Conservation (phyloP, 2,797 vertebrate genomes). For the Rhinogobio ventralis region DNA sequence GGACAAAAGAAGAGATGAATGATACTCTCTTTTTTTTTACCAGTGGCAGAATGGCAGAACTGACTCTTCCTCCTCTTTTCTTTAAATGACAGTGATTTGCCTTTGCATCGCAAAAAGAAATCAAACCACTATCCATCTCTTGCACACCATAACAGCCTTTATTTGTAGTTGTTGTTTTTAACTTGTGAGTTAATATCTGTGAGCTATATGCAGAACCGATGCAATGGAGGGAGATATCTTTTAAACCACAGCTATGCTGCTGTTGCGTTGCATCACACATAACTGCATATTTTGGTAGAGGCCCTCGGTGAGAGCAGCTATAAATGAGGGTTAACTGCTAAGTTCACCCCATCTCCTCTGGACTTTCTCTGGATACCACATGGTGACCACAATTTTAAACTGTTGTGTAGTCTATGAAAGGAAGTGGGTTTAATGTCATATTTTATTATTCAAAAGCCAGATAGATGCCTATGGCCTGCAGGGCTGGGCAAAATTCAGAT, state of each 20-base stretch:
- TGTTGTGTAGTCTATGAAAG: slow-evolving; percentile 66
- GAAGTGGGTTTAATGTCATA: slow-evolving; percentile 68
- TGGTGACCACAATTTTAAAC: slow-evolving; percentile 70
- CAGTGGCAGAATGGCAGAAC: slow-evolving; percentile 40
- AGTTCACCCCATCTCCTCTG: slow-evolving; percentile 37
- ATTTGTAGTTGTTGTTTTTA: slow-evolving; percentile 80
- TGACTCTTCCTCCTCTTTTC: slow-evolving; percentile 66
- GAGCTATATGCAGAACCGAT: slow-evolving; percentile 79
- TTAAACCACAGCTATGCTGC: slow-evolving; percentile 39
- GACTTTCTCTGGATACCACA: slow-evolving; percentile 40
- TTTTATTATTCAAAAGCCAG: slow-evolving; percentile 69
- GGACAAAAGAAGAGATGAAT: slow-evolving; percentile 29
- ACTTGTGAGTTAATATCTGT: slow-evolving; percentile 76
- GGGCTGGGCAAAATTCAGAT: not conserved
- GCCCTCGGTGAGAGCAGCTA: slow-evolving; percentile 12
- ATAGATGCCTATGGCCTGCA: slow-evolving; percentile 58
- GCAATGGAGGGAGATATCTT: slow-evolving; percentile 55
- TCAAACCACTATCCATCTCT: slow-evolving; percentile 79
- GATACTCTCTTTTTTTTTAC: slow-evolving; percentile 27
- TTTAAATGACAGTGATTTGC: slow-evolving; percentile 75
- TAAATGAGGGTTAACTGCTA: slow-evolving; percentile 37
- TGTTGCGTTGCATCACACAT: slow-evolving; percentile 40
- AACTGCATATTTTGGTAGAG: slow-evolving; percentile 42
- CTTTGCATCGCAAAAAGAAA: slow-evolving; percentile 73
- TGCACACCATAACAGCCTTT: slow-evolving; percentile 74